Evolutionary conservation across 2,888 invertebrate genomes (phyloP), one percentile per base, ranked within the genome.

Genomic region (Scaptomyza tumidula): DNA sequence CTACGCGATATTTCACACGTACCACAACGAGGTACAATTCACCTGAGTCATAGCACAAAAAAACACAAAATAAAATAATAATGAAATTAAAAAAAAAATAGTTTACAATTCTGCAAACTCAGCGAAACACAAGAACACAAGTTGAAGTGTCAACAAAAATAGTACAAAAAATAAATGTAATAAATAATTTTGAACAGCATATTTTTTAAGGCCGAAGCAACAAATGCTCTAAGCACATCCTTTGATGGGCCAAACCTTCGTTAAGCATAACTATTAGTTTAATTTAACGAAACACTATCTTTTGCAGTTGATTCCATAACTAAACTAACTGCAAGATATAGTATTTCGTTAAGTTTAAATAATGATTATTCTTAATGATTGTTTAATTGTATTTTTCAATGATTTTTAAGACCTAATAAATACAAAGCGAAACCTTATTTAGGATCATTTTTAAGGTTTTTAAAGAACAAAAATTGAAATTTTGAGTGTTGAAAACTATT

Each of bases 1-100:
- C 24, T 24, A 24, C 24, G 24, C 29, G 53, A 44, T 54, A 46
- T 43, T 66, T 73, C 58, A 43, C 62, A 63, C 69, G 58, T 33
- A 37, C n/a, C 16, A 29, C 44, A 9, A 19, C 19, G 19, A 3
- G 24, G 1, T 24, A 24, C 24, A 24, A 3, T 5, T 24, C 9
- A 29, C 14, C 9, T 75, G 75, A 75, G 56, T 75, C 75, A 75
- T 70, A 41, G 44, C 54, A 13, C 29, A 53, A 39, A 39, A 14
- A 5, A 13, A 13, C 7, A 39, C 0, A 39, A 2, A 39, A 39
- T 2, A 39, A 14, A 3, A 16, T 16, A 5, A 9, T 10, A 46
- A 27, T 35, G 24, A 37, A 54, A 75, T 75, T 58, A 82, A 86
- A 71, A 66, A 82, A 86, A 75, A 66, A 75, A 68, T 65, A n/a